Evolutionary conservation across 2,888 invertebrate genomes (phyloP).

Genomic region (Lepidochitona cinerea): DNA sequence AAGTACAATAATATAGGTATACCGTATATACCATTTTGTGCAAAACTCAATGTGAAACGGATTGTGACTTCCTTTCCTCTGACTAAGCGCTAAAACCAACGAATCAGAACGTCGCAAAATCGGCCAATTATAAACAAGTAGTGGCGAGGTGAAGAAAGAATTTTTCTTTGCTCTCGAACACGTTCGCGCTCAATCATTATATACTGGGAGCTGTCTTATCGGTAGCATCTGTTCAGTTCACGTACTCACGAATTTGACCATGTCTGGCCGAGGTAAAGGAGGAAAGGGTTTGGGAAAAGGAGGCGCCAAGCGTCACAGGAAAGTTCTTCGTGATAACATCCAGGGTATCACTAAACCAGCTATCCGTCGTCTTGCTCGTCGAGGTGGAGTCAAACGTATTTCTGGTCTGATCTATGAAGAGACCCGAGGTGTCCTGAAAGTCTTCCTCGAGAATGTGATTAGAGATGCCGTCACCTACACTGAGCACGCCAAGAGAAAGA

Average conservation of each 20-base stretch:
- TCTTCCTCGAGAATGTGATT: slow-evolving; percentile 87
- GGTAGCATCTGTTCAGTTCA: not conserved
- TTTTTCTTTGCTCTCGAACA: not conserved
- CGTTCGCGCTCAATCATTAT: not conserved
- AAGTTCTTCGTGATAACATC: slow-evolving; percentile 83
- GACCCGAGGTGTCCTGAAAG: slow-evolving; percentile 83
- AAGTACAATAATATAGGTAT: too few relatives aligned
- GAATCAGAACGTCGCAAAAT: too few relatives aligned
- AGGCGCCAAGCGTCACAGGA: slow-evolving; percentile 87
- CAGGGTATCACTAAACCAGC: slow-evolving; percentile 86
- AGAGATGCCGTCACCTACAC: slow-evolving; percentile 89
- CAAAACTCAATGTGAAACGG: too few relatives aligned
- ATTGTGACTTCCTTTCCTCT: too few relatives aligned
- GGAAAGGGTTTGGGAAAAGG: slow-evolving; percentile 85
- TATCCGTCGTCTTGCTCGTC: slow-evolving; percentile 81
- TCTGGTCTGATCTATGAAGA: slow-evolving; percentile 86
- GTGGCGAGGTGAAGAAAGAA: too few relatives aligned
- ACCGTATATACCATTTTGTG: too few relatives aligned
- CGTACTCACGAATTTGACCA: slow-evolving; percentile 59
- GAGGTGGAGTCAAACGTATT: slow-evolving; percentile 78
- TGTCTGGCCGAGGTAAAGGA: slow-evolving; percentile 87
- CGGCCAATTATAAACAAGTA: too few relatives aligned
- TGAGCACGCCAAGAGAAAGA: slow-evolving; percentile 89
- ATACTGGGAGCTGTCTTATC: not conserved
- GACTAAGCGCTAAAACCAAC: too few relatives aligned